Conservation (phyloP, 2,113 vertebrate species). For the Aix galericulata region DNA sequence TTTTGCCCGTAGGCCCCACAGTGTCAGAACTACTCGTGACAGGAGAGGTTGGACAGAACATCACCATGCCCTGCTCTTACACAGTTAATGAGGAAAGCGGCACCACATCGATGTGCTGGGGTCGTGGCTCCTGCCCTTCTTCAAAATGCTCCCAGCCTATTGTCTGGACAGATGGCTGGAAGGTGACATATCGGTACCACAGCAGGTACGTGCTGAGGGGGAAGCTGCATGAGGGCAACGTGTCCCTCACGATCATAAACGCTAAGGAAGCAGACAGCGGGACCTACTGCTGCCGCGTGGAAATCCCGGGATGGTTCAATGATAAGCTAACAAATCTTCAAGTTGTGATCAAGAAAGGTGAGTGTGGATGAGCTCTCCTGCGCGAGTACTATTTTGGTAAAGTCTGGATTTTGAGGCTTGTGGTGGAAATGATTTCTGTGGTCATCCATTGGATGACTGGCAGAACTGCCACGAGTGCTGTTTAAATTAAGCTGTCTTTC, state of each 20-base stretch:
- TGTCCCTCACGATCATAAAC: constrained; percentile 80
- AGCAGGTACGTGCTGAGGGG: constrained; percentile 73
- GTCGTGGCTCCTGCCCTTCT: constrained; percentile 47
- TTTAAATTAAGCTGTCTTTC: not conserved
- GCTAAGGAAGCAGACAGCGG: constrained; percentile 70
- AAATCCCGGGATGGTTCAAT: constrained; percentile 78
- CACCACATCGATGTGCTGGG: constrained; percentile 78
- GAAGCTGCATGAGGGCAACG: constrained; percentile 6
- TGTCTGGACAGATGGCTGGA: constrained; percentile 62
- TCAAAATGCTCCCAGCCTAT: constrained; percentile 65
- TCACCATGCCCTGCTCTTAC: constrained; percentile 80
- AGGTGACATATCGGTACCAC: not conserved
- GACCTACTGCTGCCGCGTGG: constrained; percentile 83
- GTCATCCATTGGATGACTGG: not conserved
- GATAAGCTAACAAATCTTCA: constrained; percentile 31
- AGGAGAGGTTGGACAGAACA: constrained; percentile 67
- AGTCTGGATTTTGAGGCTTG: not conserved
- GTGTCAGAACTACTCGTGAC: not conserved
- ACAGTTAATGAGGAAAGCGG: fast-evolving
- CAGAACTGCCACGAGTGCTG: not conserved
- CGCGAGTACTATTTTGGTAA: not conserved
- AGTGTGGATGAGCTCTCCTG: not conserved
- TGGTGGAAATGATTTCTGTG: not conserved
- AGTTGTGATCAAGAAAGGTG: constrained; percentile 66
- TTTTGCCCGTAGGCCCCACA: not conserved